Evolutionary conservation across 2,113 vertebrate species (phyloP), one percentile per base, ranked within the genome.

Genomic region (Chionis minor): DNA sequence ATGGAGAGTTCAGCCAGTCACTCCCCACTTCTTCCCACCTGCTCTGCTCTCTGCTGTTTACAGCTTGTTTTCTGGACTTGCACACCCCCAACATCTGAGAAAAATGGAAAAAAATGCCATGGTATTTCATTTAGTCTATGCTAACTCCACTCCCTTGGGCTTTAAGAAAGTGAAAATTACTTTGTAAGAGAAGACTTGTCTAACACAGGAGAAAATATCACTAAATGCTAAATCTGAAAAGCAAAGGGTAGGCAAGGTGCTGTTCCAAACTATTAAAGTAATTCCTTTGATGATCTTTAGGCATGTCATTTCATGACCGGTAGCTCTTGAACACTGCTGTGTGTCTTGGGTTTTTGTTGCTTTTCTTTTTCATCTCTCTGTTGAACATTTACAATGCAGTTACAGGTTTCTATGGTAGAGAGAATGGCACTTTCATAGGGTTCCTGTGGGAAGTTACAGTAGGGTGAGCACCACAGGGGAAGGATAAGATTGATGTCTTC

Each of bases 11-110:
- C 84, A 92, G 38, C 65, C 86, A 80, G 66, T 91, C 44, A 55
- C 44, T 92, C 89, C 74, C 47, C 51, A 9, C 44, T 87, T 88
- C 62, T 94, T 17, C 75, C 61, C 86, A 85, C 54, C 75, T 56
- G 30, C 81, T 84, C 8, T 86, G 83, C 3, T 42, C 35, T 93
- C 95, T 92, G 84, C 81, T 74, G 63, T 95, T 96, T 93, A 88
- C 21, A 54, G 81, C 89, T 97, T 23, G 4, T 97, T 96, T 69
- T 88, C 88, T 94, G 54, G 95, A 78, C 55, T 92, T 97, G 96
- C 84, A 94, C 69, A 79, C 69, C 52, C 62, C 58, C 67, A 92
- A 40, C 11, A n/a, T 70, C 93, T 92, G 81, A 85, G 81, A 91
- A 82, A 95, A 81, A 49, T 0, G 10, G 84, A 91, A 77, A 92